Conservation (phyloP, 2,113 vertebrate genomes). For the Entomyzon cyanotis region DNA sequence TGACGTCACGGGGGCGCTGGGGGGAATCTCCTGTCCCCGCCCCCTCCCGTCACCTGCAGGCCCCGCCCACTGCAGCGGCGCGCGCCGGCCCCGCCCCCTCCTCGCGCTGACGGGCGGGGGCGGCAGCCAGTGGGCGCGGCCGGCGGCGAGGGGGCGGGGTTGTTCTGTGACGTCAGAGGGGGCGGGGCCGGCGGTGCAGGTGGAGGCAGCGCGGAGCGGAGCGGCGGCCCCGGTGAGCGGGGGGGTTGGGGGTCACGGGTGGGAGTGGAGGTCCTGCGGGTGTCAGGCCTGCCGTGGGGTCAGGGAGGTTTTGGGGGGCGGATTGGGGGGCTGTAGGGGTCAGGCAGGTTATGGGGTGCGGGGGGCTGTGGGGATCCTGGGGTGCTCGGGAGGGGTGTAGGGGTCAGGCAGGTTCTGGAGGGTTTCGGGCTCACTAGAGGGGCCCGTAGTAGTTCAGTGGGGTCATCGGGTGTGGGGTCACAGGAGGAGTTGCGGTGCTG, state of each 20-base stretch:
- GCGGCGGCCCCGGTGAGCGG: no score
- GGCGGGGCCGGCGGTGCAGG: background rate
- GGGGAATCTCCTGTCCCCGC: background rate
- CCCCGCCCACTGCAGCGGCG: slow-evolving; percentile 3
- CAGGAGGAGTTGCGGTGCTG: no score
- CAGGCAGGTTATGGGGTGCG: no score
- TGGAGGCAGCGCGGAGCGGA: no score
- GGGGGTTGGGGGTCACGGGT: no score
- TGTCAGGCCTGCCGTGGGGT: no score
- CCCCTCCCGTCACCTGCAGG: background rate
- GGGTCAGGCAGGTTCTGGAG: background rate
- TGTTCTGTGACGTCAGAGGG: background rate
- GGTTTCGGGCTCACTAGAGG: no score
- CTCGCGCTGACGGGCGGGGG: background rate
- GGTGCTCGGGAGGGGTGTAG: background rate
- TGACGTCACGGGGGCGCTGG: background rate
- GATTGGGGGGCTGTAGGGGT: no score
- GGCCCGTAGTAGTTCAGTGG: no score
- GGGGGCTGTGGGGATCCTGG: background rate
- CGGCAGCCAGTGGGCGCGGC: background rate
- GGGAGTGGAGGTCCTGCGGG: no score
- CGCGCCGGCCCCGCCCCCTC: background rate
- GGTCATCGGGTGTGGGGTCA: background rate
- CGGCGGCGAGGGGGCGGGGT: background rate
- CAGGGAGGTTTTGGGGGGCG: no score